These are phyloP conservation scores for Lasioglossum figueresi DNA, from an alignment of 2,888 invertebrate species.

Conservation along the genomic window DNA sequence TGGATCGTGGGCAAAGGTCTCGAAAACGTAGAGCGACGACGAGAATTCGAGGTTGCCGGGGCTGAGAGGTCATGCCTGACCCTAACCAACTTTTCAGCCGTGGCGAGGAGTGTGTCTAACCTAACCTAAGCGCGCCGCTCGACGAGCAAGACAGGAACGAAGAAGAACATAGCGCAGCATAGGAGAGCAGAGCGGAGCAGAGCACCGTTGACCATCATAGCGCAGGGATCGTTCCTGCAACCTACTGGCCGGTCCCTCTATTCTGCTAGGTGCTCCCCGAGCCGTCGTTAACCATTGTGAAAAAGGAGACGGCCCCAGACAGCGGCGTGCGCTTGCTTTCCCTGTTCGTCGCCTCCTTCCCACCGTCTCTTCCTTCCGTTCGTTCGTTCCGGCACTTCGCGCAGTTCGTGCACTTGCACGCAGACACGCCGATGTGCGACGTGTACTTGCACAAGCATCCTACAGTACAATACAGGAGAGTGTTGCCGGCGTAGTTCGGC, in stretches of 20 bases:
- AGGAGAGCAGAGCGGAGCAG: not conserved
- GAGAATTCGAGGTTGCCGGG: conserved; percentile 21
- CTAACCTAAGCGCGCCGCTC: conserved; percentile 57
- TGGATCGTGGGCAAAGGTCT: conserved; percentile 22
- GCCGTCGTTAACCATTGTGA: conserved; percentile 25
- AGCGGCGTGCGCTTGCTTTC: conserved; percentile 37
- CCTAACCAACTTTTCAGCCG: conserved; percentile 31
- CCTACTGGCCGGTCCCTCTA: not conserved
- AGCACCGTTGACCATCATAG: conserved; percentile 43
- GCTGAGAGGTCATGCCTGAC: conserved; percentile 30
- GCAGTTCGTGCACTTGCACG: conserved; percentile 53
- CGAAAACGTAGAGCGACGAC: conserved; percentile 23
- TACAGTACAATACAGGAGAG: not conserved
- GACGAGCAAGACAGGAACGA: conserved; percentile 37
- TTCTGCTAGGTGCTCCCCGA: not conserved
- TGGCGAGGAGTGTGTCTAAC: conserved; percentile 29
- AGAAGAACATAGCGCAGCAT: conserved; percentile 25
- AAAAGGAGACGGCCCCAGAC: conserved; percentile 36
- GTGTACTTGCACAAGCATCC: not conserved
- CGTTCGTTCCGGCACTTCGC: conserved; percentile 31
- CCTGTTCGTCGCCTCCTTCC: conserved; percentile 42
- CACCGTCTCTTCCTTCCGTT: conserved; percentile 53
- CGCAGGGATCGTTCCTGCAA: conserved; percentile 32
- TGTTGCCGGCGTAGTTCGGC: not conserved
- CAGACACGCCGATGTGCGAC: conserved; percentile 3